Evolutionary conservation across 2,113 vertebrate genomes (phyloP).

Genomic region (Corythornis madagascariensis): DNA sequence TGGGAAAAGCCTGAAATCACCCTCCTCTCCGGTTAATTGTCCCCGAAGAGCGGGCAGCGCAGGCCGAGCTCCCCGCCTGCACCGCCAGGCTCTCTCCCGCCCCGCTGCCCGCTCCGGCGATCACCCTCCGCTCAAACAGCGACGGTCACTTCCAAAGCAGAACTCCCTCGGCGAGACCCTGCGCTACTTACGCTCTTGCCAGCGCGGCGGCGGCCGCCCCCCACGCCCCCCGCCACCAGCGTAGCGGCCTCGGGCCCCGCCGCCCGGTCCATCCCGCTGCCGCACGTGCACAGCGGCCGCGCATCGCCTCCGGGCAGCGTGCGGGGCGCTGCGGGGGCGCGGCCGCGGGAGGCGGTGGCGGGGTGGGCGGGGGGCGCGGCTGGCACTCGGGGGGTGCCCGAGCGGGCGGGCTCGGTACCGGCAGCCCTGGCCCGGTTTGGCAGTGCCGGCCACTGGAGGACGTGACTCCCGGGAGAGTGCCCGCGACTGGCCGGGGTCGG

Average conservation of each 20-base stretch:
- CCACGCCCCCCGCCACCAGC: neutral
- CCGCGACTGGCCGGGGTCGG: neutral
- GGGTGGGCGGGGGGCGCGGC: neutral
- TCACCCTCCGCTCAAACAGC: neutral
- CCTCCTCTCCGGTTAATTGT: neutral
- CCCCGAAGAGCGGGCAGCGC: neutral
- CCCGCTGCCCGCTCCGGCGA: neutral
- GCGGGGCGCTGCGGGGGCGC: too few species aligned
- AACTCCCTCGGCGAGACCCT: neutral
- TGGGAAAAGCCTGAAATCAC: too few species aligned
- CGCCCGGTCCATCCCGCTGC: neutral
- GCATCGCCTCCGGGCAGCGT: too few species aligned
- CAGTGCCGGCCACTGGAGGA: too few species aligned
- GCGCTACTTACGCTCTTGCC: neutral
- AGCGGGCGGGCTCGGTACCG: neutral
- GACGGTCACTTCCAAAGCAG: neutral
- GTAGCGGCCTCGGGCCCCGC: neutral
- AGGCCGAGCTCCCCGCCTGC: neutral
- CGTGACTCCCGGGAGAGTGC: neutral
- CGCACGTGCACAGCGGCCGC: neutral
- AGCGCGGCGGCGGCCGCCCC: neutral
- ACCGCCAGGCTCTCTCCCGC: neutral
- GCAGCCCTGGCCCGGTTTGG: rapidly evolving
- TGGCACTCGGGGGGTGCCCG: neutral
- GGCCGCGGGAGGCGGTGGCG: too few species aligned